Evolutionary conservation across 2,113 vertebrate species (phyloP).

Genomic region (Coturnix japonica): DNA sequence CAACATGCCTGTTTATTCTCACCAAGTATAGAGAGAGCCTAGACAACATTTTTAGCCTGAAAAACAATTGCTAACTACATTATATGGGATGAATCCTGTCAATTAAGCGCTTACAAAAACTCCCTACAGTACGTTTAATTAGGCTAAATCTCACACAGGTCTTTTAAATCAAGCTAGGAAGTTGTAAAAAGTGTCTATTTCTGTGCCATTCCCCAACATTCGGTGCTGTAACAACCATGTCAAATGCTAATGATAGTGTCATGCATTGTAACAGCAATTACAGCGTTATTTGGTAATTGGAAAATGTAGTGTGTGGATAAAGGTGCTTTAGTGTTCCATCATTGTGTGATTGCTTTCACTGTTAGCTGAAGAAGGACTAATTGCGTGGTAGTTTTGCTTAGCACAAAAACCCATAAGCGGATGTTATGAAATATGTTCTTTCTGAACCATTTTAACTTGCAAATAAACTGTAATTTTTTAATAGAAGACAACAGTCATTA

Average conservation of each 20-base stretch:
- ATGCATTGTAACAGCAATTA: not conserved
- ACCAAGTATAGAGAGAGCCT: not conserved
- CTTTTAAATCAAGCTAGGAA: not conserved
- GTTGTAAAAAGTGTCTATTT: not conserved
- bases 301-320: not conserved
- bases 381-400: slow-evolving; percentile 25
- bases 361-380: slow-evolving; percentile 27
- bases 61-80: not conserved
- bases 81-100: not conserved
- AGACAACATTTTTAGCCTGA: not conserved
- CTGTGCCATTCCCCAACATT: not conserved
- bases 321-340: not conserved
- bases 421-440: not conserved
- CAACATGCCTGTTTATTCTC: not conserved
- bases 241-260: not conserved
- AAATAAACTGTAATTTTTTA: slow-evolving; percentile 58
- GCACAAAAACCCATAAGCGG: not conserved
- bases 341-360: slow-evolving; percentile 13
- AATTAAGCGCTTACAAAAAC: not conserved
- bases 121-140: not conserved
- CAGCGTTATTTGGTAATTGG: not conserved
- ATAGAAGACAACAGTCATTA: slow-evolving; percentile 31
- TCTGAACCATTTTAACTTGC: slow-evolving; percentile 9
- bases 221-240: not conserved
- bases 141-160: not conserved